Base-by-base conservation (phyloP, 2,888 invertebrate species). In the Sinhomidia bicolor region DNA sequence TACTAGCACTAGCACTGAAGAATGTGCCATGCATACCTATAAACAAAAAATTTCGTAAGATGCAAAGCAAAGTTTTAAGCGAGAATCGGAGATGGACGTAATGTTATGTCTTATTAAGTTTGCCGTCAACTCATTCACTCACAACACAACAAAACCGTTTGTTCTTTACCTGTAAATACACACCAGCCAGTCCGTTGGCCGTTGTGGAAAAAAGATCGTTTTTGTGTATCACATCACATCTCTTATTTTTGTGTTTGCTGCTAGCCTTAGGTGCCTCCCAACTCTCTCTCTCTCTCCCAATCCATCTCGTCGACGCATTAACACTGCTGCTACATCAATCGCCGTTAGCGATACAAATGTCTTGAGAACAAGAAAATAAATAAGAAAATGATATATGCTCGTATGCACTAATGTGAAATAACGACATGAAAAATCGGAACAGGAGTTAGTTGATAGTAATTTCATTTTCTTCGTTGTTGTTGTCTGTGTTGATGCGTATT, bases 81-180 rank as follows among this genome's bases (percentile, higher is more conserved):
- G 36, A 76, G 74, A 36, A 57, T 47, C 74, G n/a, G 29, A 10
- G n/a, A 41, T 20, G 41, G 44, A n/a, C n/a, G n/a, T n/a, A n/a
- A 82, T 60, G 74, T 83, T 83, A 76, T 68, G 79, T 85, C 85
- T 78, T 85, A 85, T 85, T 79, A 85, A 9, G 62, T 47, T 36
- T 26, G 65, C 78, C 78, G 78, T 68, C 78, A 85, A 20, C 78
- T 17, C n/a, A 29, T n/a, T n/a, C n/a, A n/a, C n/a, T n/a, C n/a
- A n/a, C n/a, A n/a, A n/a, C n/a, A n/a, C 20, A 78, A 29, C 36
- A 57, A 54, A 54, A 78, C 65, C 85, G 47, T 36, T 71, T 57
- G 57, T 84, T 74, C 60, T 32, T 44, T 32, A 32, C 3, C 65
- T 17, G 65, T 65, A 65, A 51, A 36, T n/a, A n/a, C n/a, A n/a